These are phyloP conservation scores for Drosophila yakuba DNA, from an alignment of 1,140 invertebrate genomes.

Conservation along the genomic window DNA sequence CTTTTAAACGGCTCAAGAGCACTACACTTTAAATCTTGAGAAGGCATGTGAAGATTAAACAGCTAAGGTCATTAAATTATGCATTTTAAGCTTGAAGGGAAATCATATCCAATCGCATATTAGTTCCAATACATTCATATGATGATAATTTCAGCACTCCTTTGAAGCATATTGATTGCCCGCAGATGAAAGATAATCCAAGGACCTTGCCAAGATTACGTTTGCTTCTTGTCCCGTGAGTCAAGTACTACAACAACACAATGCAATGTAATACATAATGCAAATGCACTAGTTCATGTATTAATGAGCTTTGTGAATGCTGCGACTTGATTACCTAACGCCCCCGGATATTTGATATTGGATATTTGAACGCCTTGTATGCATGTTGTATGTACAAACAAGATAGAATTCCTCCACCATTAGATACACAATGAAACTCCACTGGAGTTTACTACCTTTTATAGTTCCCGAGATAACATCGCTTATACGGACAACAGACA, in stretches of 20 bases:
- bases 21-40: too few relatives aligned
- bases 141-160: slow-evolving; percentile 2
- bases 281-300: slow-evolving; percentile 40
- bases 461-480: too few relatives aligned
- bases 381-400: not conserved
- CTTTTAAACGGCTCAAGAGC: too few relatives aligned
- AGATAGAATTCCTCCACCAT: not conserved
- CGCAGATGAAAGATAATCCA: slow-evolving; percentile 41
- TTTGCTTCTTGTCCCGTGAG: slow-evolving; percentile 1
- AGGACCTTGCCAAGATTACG: slow-evolving; percentile 26
- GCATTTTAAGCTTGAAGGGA: not conserved
- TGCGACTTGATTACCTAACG: slow-evolving; percentile 62
- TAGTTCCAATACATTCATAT: not conserved
- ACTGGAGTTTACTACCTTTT: too few relatives aligned
- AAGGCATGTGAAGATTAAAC: not conserved
- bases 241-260: slow-evolving; percentile 33
- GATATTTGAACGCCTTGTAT: slow-evolving; percentile 31
- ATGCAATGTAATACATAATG: slow-evolving; percentile 26
- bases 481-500: too few relatives aligned
- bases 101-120: not conserved
- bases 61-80: too few relatives aligned
- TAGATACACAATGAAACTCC: too few relatives aligned
- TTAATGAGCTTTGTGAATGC: slow-evolving; percentile 69
- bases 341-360: slow-evolving; percentile 18
- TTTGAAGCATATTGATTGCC: slow-evolving; percentile 38